Evolutionary conservation across 2,888 invertebrate species (phyloP).

Genomic region (Agrochola lota): DNA sequence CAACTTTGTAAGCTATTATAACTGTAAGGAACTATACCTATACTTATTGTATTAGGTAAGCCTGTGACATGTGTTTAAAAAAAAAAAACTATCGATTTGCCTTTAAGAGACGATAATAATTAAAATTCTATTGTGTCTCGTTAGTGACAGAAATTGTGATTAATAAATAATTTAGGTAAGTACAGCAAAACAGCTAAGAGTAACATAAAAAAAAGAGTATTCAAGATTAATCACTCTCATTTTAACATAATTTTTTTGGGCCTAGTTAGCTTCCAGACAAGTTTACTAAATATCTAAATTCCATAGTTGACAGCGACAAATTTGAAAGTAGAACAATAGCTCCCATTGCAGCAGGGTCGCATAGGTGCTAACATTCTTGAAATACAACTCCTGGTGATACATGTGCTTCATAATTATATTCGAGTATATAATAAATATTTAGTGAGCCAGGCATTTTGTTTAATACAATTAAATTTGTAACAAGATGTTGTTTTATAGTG

Average conservation of each 20-base stretch:
- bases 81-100: no score
- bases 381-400: conserved; percentile 55
- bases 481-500: not conserved
- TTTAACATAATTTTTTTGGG: not conserved
- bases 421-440: conserved; percentile 15
- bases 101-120: no score
- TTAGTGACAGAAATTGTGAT: not conserved
- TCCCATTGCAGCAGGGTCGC: conserved; percentile 54
- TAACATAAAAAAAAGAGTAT: not conserved
- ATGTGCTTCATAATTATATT: conserved; percentile 15
- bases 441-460: not conserved
- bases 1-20: no score
- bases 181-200: not conserved
- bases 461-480: not conserved
- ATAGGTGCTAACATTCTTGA: conserved; percentile 69
- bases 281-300: conserved; percentile 14
- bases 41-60: no score
- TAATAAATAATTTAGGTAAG: not conserved
- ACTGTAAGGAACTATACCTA: no score
- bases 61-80: no score
- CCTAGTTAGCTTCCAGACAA: not conserved
- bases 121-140: no score
- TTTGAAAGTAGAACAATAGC: conserved; percentile 66
- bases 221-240: not conserved
- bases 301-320: conserved; percentile 32